Conservation (phyloP, 2,113 vertebrate species). For the Ancistrus triradiatus region DNA sequence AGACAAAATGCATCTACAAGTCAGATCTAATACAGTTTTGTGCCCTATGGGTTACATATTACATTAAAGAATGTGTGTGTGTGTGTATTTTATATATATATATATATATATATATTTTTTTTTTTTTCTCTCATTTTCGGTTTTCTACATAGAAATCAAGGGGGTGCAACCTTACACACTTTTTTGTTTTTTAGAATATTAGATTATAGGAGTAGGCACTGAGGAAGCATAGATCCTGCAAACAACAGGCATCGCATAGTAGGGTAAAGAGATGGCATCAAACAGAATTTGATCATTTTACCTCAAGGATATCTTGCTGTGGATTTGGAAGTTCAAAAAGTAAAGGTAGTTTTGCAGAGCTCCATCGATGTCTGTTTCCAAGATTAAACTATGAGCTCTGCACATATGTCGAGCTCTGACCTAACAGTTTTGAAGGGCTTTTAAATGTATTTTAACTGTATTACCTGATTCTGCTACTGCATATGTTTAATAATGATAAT, state of each 20-base stretch:
- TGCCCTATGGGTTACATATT: too few relatives aligned
- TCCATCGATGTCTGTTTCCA: not conserved
- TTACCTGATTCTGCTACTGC: not conserved
- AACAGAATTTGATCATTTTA: constrained; percentile 49
- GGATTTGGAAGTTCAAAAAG: constrained; percentile 50
- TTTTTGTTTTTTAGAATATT: too few relatives aligned
- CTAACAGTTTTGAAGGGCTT: not conserved
- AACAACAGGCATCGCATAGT: constrained; percentile 8
- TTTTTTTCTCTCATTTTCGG: too few relatives aligned
- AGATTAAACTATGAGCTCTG: too few relatives aligned
- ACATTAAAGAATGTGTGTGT: too few relatives aligned
- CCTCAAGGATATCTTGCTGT: constrained; percentile 47
- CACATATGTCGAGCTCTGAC: too few relatives aligned
- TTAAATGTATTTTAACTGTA: not conserved
- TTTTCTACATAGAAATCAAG: too few relatives aligned
- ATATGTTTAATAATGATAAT: too few relatives aligned
- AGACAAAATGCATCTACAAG: constrained; percentile 4
- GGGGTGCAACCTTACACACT: too few relatives aligned
- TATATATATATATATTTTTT: too few relatives aligned
- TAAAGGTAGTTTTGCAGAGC: constrained; percentile 3
- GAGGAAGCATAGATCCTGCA: not conserved
- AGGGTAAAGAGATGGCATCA: constrained; percentile 43
- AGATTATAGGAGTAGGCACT: not conserved
- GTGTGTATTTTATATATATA: too few relatives aligned
- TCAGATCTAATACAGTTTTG: too few relatives aligned